A percentile compares a stretch with the other conserved stretches of the same genome.
These are phyloP conservation scores for Vanessa atalanta DNA, from an alignment of 1,140 invertebrate species.

Conservation along the genomic window DNA sequence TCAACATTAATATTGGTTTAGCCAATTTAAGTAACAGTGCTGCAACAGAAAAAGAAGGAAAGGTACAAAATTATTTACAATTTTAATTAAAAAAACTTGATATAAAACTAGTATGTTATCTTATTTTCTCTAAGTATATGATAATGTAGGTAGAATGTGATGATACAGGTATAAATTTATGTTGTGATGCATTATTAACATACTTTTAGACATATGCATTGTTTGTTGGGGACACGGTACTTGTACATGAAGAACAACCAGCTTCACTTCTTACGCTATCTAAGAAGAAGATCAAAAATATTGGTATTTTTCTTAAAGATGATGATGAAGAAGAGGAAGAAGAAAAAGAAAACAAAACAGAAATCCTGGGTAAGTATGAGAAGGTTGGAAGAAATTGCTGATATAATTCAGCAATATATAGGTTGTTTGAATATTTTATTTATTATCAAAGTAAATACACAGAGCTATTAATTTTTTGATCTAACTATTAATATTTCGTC, in stretches of 20 bases:
- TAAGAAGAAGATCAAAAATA: slow-evolving; percentile 97
- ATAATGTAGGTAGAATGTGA: too few species aligned
- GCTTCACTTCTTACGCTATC: slow-evolving; percentile 94
- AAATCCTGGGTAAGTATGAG: slow-evolving; percentile 75
- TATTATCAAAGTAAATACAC: background rate
- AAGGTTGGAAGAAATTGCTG: background rate
- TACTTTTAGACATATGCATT: slow-evolving; percentile 89
- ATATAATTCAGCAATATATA: background rate
- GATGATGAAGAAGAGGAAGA: slow-evolving; percentile 93
- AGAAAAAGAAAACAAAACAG: slow-evolving; percentile 84
- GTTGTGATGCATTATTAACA: too few species aligned
- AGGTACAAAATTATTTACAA: slow-evolving; percentile 68
- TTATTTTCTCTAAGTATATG: too few species aligned
- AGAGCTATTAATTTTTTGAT: background rate
- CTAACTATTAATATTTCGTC: background rate
- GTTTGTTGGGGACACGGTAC: slow-evolving; percentile 97
- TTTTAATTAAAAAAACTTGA: too few species aligned
- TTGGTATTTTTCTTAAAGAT: slow-evolving; percentile 97
- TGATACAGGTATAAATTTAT: too few species aligned
- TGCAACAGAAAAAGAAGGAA: slow-evolving; percentile 91
- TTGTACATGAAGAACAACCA: slow-evolving; percentile 95
- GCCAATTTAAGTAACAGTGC: slow-evolving; percentile 92
- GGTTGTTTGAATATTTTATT: slow-evolving; percentile 2
- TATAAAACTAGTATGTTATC: too few species aligned
- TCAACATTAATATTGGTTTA: slow-evolving; percentile 97